These are phyloP conservation scores for Cassiopea andromeda DNA, from an alignment of 30 jellyfish, hydroid and myxozoan species.

Conservation along the genomic window DNA sequence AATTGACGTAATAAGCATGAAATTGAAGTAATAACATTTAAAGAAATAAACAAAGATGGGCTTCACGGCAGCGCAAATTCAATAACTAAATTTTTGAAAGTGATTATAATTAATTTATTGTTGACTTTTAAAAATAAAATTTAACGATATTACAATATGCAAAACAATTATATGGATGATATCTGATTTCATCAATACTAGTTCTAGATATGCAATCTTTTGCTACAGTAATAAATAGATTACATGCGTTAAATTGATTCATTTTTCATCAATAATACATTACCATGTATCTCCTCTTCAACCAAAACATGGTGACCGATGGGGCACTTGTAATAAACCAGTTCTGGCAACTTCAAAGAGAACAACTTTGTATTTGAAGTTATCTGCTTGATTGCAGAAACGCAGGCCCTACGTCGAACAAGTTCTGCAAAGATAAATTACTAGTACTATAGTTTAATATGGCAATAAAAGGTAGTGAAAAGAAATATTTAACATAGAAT, in stretches of 20 bases:
- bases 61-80: no score
- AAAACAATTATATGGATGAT: background rate
- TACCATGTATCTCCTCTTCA: constrained; percentile 75
- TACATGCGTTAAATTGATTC: background rate
- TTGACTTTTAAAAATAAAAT: no score
- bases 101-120: no score
- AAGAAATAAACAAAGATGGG: no score
- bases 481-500: no score
- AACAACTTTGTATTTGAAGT: constrained; percentile 71
- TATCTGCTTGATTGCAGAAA: constrained; percentile 45
- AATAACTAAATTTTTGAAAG: no score
- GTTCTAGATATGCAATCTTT: no score
- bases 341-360: constrained; percentile 70
- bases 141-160: no score
- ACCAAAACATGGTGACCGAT: constrained; percentile 86
- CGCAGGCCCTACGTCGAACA: constrained; percentile 47
- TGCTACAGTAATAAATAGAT: background rate
- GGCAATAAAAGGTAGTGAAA: no score
- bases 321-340: constrained; percentile 71
- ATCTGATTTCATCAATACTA: background rate
- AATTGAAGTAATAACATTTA: no score
- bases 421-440: constrained; percentile 63
- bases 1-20: background rate
- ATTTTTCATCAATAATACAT: background rate
- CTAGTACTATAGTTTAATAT: no score